Percentiles rank a stretch among this genome's conserved stretches.
These are phyloP conservation scores for Parapristionchus giblindavisi DNA, from an alignment of 2,888 invertebrate genomes.

Conservation along the genomic window DNA sequence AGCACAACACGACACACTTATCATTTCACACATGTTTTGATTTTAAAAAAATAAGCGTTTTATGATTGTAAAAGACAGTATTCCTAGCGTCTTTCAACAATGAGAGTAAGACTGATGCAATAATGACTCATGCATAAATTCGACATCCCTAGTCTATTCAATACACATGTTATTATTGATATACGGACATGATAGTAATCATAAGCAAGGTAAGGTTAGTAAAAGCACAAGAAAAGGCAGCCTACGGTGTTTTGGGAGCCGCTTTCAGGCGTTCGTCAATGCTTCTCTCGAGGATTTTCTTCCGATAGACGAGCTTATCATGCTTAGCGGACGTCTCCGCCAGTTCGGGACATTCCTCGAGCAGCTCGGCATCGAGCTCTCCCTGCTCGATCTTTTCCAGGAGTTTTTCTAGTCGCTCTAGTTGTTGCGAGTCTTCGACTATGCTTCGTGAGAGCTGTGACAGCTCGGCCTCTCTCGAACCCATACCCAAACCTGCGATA, in stretches of 20 bases:
- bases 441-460: neutral
- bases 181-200: neutral
- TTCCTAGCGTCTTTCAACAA: too few species aligned
- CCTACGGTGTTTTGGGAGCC: neutral
- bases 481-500: neutral
- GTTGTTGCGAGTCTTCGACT: neutral
- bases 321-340: neutral
- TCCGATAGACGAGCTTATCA: constrained; percentile 18
- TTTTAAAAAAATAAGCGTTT: too few species aligned
- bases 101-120: too few species aligned
- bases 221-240: constrained; percentile 1
- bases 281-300: constrained; percentile 24
- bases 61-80: too few species aligned
- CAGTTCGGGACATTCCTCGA: constrained; percentile 24
- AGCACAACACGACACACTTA: constrained; percentile 10
- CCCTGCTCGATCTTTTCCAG: constrained; percentile 27
- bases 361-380: constrained; percentile 22
- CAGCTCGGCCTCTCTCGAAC: constrained; percentile 4
- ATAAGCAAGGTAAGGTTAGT: neutral
- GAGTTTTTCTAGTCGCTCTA: constrained; percentile 15
- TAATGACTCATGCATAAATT: neutral
- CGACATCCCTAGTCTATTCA: neutral
- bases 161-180: neutral
- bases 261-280: constrained; percentile 22
- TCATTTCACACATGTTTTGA: too few species aligned